Percentiles rank a stretch among this genome's conserved stretches.
These are phyloP conservation scores for Actinernus sp. DNA, from an alignment of 92 coral and sea anemone genomes.

Conservation along the genomic window DNA sequence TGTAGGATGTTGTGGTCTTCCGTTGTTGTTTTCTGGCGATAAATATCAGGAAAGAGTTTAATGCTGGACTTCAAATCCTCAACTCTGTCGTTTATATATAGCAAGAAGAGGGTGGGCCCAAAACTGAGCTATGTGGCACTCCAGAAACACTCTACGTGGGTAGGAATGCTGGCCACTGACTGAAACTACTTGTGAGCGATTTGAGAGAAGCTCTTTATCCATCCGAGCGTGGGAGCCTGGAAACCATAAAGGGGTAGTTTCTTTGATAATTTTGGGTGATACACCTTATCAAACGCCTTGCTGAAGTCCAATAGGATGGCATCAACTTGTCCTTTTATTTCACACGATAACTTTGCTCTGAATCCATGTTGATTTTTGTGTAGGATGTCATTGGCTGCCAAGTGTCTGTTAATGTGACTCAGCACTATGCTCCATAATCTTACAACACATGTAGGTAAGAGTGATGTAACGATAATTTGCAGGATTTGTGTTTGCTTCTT, in stretches of 20 bases:
- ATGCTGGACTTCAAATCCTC: not conserved
- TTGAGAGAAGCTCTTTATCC: constrained; percentile 21
- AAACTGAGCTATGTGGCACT: constrained; percentile 12
- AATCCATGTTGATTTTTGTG: constrained; percentile 12
- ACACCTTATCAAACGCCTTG: constrained; percentile 30
- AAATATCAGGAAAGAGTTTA: constrained; percentile 3
- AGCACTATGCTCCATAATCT: constrained; percentile 30
- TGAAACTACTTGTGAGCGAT: constrained; percentile 28
- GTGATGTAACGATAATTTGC: constrained; percentile 13
- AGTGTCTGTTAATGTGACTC: constrained; percentile 20
- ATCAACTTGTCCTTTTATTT: constrained; percentile 12
- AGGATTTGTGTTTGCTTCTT: not conserved
- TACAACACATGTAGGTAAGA: constrained; percentile 18
- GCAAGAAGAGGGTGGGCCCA: constrained; percentile 18
- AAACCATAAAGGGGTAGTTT: constrained; percentile 35
- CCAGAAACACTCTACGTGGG: constrained; percentile 5
- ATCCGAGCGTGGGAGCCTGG: constrained; percentile 16
- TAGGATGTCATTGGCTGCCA: constrained; percentile 19
- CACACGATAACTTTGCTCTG: constrained; percentile 17
- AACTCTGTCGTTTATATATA: constrained; percentile 5
- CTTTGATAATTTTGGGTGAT: constrained; percentile 17
- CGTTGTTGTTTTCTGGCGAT: too few species aligned
- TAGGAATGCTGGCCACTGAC: constrained; percentile 23
- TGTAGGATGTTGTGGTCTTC: too few species aligned
- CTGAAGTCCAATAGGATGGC: constrained; percentile 15